Percentiles rank a stretch among this genome's conserved stretches.
These are phyloP conservation scores for Lucilia sericata DNA, from an alignment of 1,140 invertebrate species.

Conservation along the genomic window DNA sequence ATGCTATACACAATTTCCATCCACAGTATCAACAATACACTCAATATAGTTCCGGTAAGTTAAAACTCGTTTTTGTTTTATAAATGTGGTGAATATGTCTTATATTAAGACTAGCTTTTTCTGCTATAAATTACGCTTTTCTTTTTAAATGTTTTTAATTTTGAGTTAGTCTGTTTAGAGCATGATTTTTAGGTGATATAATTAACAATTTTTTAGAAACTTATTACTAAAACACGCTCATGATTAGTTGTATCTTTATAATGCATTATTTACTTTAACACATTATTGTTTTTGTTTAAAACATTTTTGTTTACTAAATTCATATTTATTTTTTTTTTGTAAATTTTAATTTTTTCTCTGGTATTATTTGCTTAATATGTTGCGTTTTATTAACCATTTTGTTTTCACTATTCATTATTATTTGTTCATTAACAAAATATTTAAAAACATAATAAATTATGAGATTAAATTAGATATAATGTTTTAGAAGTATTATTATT, in stretches of 20 bases:
- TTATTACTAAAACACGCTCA: not conserved
- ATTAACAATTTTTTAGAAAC: too few species aligned
- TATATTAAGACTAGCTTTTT: not conserved
- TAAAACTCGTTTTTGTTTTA: conserved; percentile 46
- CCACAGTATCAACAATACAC: conserved; percentile 99
- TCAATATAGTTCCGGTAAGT: conserved; percentile 91
- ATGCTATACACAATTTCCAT: conserved; percentile 99
- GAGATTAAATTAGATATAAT: too few species aligned
- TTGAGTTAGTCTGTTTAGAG: not conserved
- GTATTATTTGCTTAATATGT: not conserved
- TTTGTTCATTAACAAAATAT: too few species aligned
- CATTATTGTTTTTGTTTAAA: not conserved
- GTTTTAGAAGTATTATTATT: too few species aligned
- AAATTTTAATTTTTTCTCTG: not conserved
- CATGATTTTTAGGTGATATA: too few species aligned
- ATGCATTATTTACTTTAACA: not conserved
- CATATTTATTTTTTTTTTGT: not conserved
- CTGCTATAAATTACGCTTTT: not conserved
- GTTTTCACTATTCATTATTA: not conserved
- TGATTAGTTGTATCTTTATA: not conserved
- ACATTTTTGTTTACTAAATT: not conserved
- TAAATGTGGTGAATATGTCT: not conserved
- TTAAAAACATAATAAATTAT: too few species aligned
- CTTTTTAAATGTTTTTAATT: not conserved
- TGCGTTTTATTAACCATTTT: not conserved